Base-by-base conservation (phyloP, 2,113 vertebrate genomes). In the Chascanopsetta lugubris region DNA sequence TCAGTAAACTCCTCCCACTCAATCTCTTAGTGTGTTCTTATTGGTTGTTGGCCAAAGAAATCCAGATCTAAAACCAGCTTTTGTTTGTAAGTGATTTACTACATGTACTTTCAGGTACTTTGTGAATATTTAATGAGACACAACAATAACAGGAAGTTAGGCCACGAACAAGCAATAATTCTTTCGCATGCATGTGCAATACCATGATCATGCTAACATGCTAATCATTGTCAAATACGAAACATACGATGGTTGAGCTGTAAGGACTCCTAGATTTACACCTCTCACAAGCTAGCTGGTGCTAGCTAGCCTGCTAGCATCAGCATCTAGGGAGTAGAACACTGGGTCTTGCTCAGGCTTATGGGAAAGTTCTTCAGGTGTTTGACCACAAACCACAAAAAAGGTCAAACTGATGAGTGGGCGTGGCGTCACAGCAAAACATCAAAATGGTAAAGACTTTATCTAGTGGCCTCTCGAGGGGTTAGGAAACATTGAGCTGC, bases 1-100 rank as follows among this genome's bases (percentile, higher is more conserved):
- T 76, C 75, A 80, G 82, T 84, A 89, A 88, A 75, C 11, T 74
- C 43, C 72, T 67, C 65, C 63, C 67, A 38, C 70, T 20, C 72
- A 79, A 67, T 78, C 55, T 69, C 63, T 13, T 13, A 29, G 6
- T 84, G 80, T 85, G 75, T 86, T 86, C 78, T 83, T 74, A 54
- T 51, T 77, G 70, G 34, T 12, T 22, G 12, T 21, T 61, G 18
- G n/a, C n/a, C n/a, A n/a, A n/a, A n/a, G n/a, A n/a, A n/a, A n/a
- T n/a, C n/a, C n/a, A n/a, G n/a, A n/a, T n/a, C n/a, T n/a, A n/a
- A n/a, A n/a, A n/a, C n/a, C n/a, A n/a, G n/a, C n/a, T n/a, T n/a
- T n/a, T 62, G 15, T 48, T 61, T 56, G 3, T 32, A 15, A 67
- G 50, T 18, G 42, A 42, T 42, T 1, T 13, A 7, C 21, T 69